These are phyloP conservation scores for Dascyllus trimaculatus DNA, from an alignment of 2,113 vertebrate species.

Conservation along the genomic window DNA sequence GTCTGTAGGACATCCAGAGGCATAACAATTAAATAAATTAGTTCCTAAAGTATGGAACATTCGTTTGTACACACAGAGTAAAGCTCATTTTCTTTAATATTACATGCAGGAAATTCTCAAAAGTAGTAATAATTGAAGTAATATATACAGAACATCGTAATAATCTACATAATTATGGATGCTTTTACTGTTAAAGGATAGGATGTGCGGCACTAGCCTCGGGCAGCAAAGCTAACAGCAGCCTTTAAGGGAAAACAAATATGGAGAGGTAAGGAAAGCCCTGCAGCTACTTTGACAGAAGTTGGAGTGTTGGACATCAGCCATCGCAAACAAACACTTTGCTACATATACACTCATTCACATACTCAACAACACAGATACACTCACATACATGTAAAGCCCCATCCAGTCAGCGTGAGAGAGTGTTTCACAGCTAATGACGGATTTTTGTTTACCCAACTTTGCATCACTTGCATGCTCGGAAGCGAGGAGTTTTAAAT, in stretches of 20 bases:
- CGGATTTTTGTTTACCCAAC: not conserved
- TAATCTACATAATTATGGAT: slow-evolving; percentile 54
- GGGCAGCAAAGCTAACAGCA: slow-evolving; percentile 43
- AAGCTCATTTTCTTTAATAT: not conserved
- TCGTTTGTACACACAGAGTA: not conserved
- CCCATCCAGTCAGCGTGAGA: not conserved
- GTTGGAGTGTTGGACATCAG: slow-evolving; percentile 40
- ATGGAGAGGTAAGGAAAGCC: slow-evolving; percentile 51
- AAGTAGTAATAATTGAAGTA: not conserved
- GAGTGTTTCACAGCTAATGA: slow-evolving; percentile 11
- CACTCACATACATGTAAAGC: not conserved
- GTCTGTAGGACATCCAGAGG: not conserved
- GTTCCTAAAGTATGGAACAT: not conserved
- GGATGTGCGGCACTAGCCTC: slow-evolving; percentile 26
- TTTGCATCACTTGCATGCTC: not conserved
- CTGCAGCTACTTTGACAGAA: slow-evolving; percentile 45
- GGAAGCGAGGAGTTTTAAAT: slow-evolving; percentile 19
- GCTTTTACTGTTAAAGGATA: slow-evolving; percentile 32
- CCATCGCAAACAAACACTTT: slow-evolving; percentile 41
- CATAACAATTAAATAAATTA: not conserved
- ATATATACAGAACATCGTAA: slow-evolving; percentile 28
- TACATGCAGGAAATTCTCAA: slow-evolving; percentile 3
- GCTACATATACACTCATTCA: slow-evolving; percentile 9
- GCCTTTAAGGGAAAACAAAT: slow-evolving; percentile 57
- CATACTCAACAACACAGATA: slow-evolving; percentile 5